phyloP scores from a whole-genome alignment of 2,888 invertebrate species.

The Ophioninae sp. region DNA sequence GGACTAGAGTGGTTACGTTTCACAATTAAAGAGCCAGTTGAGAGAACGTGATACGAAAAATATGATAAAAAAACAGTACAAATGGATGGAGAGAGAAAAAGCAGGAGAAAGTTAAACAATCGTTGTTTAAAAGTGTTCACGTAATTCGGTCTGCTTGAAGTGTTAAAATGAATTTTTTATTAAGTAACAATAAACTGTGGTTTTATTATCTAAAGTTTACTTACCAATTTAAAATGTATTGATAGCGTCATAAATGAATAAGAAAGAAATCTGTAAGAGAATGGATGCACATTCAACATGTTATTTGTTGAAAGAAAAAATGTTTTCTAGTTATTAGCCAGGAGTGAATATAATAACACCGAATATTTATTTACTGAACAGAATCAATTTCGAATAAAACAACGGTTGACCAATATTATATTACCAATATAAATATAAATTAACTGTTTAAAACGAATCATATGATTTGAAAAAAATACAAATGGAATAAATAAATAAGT shows the following conservation, averaged over 20 bases:
- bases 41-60: background rate
- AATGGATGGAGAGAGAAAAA: background rate
- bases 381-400: too few species aligned
- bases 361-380: too few species aligned
- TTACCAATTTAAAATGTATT: background rate
- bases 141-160: too few species aligned
- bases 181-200: background rate
- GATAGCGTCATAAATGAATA: background rate
- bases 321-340: too few species aligned
- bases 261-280: too few species aligned
- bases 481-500: background rate
- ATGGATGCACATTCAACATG: too few species aligned
- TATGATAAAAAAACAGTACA: background rate
- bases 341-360: too few species aligned
- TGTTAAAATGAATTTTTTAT: background rate
- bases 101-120: too few species aligned
- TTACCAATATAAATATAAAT: background rate
- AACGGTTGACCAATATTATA: background rate
- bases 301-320: too few species aligned
- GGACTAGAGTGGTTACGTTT: background rate
- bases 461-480: background rate
- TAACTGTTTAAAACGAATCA: background rate
- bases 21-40: too few species aligned
- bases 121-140: too few species aligned
- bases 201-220: background rate